Evolutionary conservation across 2,113 vertebrate species (phyloP).

Genomic region (Solea senegalensis): DNA sequence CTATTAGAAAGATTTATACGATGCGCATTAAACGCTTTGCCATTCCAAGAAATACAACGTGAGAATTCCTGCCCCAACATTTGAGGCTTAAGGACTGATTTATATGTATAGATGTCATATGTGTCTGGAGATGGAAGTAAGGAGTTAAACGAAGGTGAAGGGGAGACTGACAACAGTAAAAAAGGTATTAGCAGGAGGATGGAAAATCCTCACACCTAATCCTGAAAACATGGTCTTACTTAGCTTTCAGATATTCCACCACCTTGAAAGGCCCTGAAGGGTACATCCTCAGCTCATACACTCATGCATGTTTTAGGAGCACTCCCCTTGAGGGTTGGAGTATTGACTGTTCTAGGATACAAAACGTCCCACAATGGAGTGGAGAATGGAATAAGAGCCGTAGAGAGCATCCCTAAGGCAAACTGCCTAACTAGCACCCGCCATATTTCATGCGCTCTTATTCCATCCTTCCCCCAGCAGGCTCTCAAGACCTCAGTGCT

Average conservation of each 20-base stretch:
- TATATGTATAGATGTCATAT: constrained; percentile 54
- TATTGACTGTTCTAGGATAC: constrained; percentile 78
- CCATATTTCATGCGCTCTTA: constrained; percentile 54
- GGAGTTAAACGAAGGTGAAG: constrained; percentile 17
- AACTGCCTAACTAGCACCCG: constrained; percentile 54
- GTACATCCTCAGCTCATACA: constrained; percentile 60
- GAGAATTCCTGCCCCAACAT: constrained; percentile 37
- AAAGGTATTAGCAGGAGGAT: constrained; percentile 44
- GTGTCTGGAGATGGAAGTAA: constrained; percentile 39
- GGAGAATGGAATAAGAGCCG: constrained; percentile 68
- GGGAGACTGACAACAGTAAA: constrained; percentile 46
- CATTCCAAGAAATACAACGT: constrained; percentile 32
- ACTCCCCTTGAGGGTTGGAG: constrained; percentile 52
- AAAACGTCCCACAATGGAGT: constrained; percentile 69
- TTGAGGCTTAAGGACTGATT: constrained; percentile 50
- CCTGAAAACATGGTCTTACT: constrained; percentile 69
- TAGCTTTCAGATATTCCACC: constrained; percentile 72
- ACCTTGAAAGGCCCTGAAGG: constrained; percentile 62
- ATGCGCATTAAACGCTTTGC: constrained; percentile 26
- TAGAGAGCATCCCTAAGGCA: constrained; percentile 73
- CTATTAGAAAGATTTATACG: constrained; percentile 32
- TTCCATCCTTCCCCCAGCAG: constrained; percentile 17
- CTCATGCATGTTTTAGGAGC: constrained; percentile 82
- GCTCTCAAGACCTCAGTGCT: constrained; percentile 41
- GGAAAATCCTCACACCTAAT: constrained; percentile 69